Base-by-base conservation (phyloP, 2,888 invertebrate species). In the Pristionchus japonicus region DNA sequence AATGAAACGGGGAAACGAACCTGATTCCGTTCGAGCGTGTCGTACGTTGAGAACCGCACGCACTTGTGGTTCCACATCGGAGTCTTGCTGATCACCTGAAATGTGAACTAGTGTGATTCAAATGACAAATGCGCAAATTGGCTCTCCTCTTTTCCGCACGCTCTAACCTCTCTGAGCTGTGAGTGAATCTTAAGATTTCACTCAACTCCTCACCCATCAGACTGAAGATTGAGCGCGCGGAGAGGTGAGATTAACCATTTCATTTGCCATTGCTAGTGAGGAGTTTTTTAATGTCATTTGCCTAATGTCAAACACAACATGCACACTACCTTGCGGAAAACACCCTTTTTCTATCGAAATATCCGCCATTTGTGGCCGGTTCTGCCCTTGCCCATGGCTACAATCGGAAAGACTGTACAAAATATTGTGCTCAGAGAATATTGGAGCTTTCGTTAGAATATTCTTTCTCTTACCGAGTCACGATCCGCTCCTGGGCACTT, bases 11-110 rank as follows among this genome's bases (percentile, higher is more conserved):
- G n/a, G 23, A 15, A 23, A 6, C 67, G 1, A 6, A 43, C 77
- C 77, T 77, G 77, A 77, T 77, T 77, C 13, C 77, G 7, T 13
- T 74, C n/a, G 20, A 67, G 57, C 27, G 87, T 87, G 43, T 87
- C 47, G 43, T 87, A 87, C 40, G 52, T 77, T 1, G 40, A 57
- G 80, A 87, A 87, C 4, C 87, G 87, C 9, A 87, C 77, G 57
- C 87, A 87, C 57, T 87, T 80, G 80, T 87, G 87, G 27, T 87
- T 87, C 77, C 77, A 77, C 67, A 49, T 87, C 2, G 87, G 87
- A 1, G 52, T 77, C 61, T 87, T 87, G 37, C 70, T 70, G 67
- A 86, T 86, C 15, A 86, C 86, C 82, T 83, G 52, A 82, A 49
- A n/a, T n/a, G n/a, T n/a, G n/a, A n/a, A n/a, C n/a, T n/a, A n/a